Evolutionary conservation across 2,797 vertebrate genomes (phyloP).

Genomic region (Hemibagrus guttatus): DNA sequence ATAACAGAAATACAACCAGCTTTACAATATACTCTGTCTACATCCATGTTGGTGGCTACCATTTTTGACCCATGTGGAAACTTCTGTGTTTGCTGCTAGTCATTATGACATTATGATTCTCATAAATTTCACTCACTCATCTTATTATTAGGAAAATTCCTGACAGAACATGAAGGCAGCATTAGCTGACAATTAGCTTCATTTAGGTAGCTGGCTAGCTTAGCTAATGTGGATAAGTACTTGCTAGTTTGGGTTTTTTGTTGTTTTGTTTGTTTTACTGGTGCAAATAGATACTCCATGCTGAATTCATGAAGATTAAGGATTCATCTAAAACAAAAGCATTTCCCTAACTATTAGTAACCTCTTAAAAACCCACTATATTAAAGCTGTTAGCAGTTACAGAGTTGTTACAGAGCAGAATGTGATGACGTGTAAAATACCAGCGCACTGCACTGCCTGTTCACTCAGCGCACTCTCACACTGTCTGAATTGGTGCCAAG

Average conservation of each 20-base stretch:
- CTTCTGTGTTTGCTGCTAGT: background rate
- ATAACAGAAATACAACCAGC: background rate
- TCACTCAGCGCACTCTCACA: conserved; percentile 1
- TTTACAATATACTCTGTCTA: background rate
- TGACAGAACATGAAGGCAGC: background rate
- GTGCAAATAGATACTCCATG: background rate
- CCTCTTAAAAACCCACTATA: background rate
- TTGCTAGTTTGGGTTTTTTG: background rate
- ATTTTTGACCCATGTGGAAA: background rate
- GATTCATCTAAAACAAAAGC: background rate
- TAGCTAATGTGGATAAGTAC: background rate
- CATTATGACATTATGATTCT: background rate
- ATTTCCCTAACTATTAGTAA: background rate
- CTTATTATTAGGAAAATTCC: background rate
- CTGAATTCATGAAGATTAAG: background rate
- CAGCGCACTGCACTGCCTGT: background rate
- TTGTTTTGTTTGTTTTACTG: background rate
- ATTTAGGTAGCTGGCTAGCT: background rate
- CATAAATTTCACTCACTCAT: background rate
- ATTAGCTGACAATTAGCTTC: background rate
- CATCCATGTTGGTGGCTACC: too few relatives aligned
- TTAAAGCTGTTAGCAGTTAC: background rate
- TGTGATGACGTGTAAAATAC: background rate
- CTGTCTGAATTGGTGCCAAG: background rate
- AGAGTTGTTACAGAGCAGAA: background rate